Percentiles rank a stretch among this genome's conserved stretches.
These are phyloP conservation scores for Apeltes quadracus DNA, from an alignment of 2,113 vertebrate species.

Conservation along the genomic window DNA sequence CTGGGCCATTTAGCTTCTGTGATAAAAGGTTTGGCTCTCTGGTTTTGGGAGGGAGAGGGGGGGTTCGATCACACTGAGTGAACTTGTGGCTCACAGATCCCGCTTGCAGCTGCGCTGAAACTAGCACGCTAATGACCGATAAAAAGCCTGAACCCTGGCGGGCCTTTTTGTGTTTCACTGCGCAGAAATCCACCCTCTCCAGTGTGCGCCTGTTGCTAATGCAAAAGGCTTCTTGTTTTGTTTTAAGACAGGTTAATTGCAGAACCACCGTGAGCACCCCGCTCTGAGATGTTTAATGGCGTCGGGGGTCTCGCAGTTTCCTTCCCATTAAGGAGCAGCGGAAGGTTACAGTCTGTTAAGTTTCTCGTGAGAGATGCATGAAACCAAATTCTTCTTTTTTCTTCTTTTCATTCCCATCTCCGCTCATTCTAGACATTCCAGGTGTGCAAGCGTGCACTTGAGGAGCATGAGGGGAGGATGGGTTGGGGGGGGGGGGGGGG, in stretches of 20 bases:
- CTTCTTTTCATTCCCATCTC: slow-evolving; percentile 42
- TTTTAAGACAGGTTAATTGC: slow-evolving; percentile 78
- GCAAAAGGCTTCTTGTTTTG: slow-evolving; percentile 69
- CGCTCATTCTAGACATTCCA: slow-evolving; percentile 66
- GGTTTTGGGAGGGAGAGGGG: slow-evolving; percentile 29
- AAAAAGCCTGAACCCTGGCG: slow-evolving; percentile 65
- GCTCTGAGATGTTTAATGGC: slow-evolving; percentile 60
- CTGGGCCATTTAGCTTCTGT: slow-evolving; percentile 11
- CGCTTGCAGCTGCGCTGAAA: slow-evolving; percentile 60
- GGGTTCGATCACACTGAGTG: slow-evolving; percentile 20
- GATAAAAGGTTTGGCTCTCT: slow-evolving; percentile 28
- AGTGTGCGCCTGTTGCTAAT: slow-evolving; percentile 67
- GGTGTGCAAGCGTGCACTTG: slow-evolving; percentile 70
- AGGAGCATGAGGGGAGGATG: too few relatives aligned
- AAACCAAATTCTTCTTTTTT: slow-evolving; percentile 57
- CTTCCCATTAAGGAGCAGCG: slow-evolving; percentile 58
- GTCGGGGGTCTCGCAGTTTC: slow-evolving; percentile 55
- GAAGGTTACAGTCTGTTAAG: slow-evolving; percentile 77
- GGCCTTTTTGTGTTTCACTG: slow-evolving; percentile 58
- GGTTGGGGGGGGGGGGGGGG: slow-evolving; percentile 26
- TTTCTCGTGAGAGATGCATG: slow-evolving; percentile 61
- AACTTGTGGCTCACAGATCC: slow-evolving; percentile 42
- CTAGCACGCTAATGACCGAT: slow-evolving; percentile 70
- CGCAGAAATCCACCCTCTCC: slow-evolving; percentile 60
- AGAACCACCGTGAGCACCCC: slow-evolving; percentile 61